These are phyloP conservation scores for Glomeris maerens DNA, from an alignment of 1,140 invertebrate genomes.

Conservation along the genomic window DNA sequence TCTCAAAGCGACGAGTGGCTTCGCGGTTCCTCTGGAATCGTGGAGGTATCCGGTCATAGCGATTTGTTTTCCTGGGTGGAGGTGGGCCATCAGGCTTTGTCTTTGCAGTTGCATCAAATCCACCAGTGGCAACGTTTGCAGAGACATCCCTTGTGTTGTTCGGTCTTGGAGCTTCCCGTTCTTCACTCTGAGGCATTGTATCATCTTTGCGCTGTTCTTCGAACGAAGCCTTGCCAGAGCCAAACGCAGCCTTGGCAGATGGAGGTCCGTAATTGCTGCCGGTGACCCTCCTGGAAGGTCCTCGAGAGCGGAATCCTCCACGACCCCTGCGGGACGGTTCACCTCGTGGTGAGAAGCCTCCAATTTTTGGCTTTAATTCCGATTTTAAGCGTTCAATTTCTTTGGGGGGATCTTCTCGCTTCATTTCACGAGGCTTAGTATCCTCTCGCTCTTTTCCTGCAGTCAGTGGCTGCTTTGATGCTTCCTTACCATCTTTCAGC, in stretches of 20 bases:
- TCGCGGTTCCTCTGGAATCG: constrained; percentile 19
- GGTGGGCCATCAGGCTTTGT: constrained; percentile 5
- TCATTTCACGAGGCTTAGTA: constrained; percentile 4
- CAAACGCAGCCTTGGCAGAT: constrained; percentile 56
- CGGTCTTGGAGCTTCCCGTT: neutral
- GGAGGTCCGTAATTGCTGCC: constrained; percentile 50
- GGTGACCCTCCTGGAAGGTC: constrained; percentile 43
- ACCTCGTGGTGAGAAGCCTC: constrained; percentile 58
- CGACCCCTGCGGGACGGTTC: constrained; percentile 63
- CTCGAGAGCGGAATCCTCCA: constrained; percentile 37
- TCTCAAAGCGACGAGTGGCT: constrained; percentile 17
- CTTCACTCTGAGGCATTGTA: constrained; percentile 3
- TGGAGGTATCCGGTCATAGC: constrained; percentile 18
- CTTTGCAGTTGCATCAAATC: neutral
- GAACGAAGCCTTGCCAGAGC: constrained; percentile 9
- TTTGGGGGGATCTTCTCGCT: constrained; percentile 8
- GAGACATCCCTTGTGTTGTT: neutral
- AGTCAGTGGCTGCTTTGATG: neutral
- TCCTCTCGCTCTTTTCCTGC: neutral
- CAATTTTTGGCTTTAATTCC: constrained; percentile 15
- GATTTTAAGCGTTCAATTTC: too few relatives aligned
- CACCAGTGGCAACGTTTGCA: neutral
- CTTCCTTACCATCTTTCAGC: constrained; percentile 2
- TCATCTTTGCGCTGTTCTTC: constrained; percentile 15
- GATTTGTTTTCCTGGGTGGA: constrained; percentile 12